A percentile compares a stretch with the other conserved stretches of the same genome.
Conservation (phyloP, 1,140 invertebrate species). For the Orussus abietinus region DNA sequence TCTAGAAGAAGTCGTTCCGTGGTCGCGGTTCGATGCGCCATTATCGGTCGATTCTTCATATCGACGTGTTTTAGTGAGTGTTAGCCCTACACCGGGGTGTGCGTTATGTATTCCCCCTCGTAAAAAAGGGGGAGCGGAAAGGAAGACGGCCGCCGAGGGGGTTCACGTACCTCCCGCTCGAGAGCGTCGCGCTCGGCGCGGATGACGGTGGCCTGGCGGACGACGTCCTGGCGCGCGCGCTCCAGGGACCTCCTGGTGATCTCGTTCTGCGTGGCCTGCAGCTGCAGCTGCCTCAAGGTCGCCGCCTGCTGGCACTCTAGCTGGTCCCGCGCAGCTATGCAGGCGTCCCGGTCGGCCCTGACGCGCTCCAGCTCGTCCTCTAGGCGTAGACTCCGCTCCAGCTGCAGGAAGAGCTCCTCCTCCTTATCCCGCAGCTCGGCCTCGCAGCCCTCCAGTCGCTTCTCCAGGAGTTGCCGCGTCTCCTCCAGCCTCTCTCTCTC, state of each 20-base stretch:
- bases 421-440: slow-evolving; percentile 59
- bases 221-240: slow-evolving; percentile 57
- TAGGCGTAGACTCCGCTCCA: slow-evolving; percentile 58
- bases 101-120: too few relatives aligned
- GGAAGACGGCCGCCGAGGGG: too few relatives aligned
- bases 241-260: slow-evolving; percentile 56
- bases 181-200: slow-evolving; percentile 58
- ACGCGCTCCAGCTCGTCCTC: slow-evolving; percentile 59
- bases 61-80: too few relatives aligned
- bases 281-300: slow-evolving; percentile 50
- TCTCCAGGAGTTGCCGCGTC: slow-evolving; percentile 51
- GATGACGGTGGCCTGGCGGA: slow-evolving; percentile 59
- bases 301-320: slow-evolving; percentile 34
- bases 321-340: slow-evolving; percentile 30
- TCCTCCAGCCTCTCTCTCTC: slow-evolving; percentile 58
- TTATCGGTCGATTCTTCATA: too few relatives aligned
- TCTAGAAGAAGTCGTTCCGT: too few relatives aligned
- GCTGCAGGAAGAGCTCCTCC: slow-evolving; percentile 61
- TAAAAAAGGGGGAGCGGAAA: too few relatives aligned
- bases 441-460: slow-evolving; percentile 56
- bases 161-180: slow-evolving; percentile 59
- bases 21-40: too few relatives aligned
- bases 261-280: slow-evolving; percentile 59
- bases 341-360: slow-evolving; percentile 35
- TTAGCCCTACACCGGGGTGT: too few relatives aligned